phyloP scores from a whole-genome alignment of 2,113 vertebrate genomes.

The Syngnathoides biaculeatus region DNA sequence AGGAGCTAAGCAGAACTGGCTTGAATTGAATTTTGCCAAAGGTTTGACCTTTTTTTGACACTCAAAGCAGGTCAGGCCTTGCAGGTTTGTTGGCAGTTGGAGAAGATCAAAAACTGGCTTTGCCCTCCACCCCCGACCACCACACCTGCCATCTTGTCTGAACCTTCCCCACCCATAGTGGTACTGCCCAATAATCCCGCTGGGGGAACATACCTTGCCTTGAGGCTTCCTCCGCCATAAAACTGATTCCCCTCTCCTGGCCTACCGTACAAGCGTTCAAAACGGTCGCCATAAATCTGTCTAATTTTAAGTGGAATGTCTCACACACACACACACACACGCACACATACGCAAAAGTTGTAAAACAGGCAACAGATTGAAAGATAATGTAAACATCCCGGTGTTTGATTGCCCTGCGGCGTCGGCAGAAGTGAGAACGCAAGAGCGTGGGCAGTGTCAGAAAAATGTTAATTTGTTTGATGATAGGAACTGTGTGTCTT shows the following conservation, averaged over 20 bases:
- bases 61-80: too few species aligned
- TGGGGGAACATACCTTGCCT: not conserved
- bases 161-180: not conserved
- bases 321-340: too few species aligned
- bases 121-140: too few species aligned
- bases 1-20: too few species aligned
- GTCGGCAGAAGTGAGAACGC: not conserved
- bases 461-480: not conserved
- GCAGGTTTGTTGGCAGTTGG: too few species aligned
- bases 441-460: not conserved
- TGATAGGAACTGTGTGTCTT: not conserved
- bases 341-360: too few species aligned
- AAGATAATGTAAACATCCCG: not conserved
- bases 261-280: conserved; percentile 1
- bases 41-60: too few species aligned
- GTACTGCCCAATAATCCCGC: not conserved
- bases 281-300: conserved; percentile 34
- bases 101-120: too few species aligned
- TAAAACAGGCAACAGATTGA: not conserved
- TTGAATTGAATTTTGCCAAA: too few species aligned
- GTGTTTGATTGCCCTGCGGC: not conserved
- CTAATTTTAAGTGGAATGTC: not conserved
- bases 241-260: conserved; percentile 9
- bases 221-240: not conserved
- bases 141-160: not conserved